phyloP scores from a whole-genome alignment of 2,888 invertebrate species.

The Cryptocheilus praepositus region DNA sequence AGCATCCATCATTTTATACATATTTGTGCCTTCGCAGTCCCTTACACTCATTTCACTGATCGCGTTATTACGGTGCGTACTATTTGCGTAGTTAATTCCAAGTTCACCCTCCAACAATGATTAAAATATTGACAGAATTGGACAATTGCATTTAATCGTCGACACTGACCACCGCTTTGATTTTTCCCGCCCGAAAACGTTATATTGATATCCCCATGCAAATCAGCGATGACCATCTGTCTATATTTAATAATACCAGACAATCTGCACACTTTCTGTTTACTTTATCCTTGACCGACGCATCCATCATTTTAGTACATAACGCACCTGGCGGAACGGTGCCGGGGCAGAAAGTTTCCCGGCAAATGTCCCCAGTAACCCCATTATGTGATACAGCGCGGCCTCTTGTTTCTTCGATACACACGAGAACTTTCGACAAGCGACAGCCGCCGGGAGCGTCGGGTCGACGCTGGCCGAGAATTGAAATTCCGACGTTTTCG shows the following conservation, averaged over 20 bases:
- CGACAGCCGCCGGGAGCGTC: background rate
- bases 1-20: no score
- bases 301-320: no score
- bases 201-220: background rate
- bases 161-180: no score
- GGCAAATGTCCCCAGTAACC: slow-evolving; percentile 15
- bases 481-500: background rate
- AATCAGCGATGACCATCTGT: background rate
- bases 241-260: slow-evolving; percentile 11
- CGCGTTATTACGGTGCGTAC: no score
- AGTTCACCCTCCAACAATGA: no score
- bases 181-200: background rate
- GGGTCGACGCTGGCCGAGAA: background rate
- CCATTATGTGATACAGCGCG: slow-evolving; percentile 12
- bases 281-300: background rate
- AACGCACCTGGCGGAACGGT: slow-evolving; percentile 3
- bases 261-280: slow-evolving; percentile 6
- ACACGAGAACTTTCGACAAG: no score
- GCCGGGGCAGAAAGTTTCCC: slow-evolving; percentile 12
- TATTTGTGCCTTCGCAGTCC: no score
- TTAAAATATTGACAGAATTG: no score
- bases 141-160: no score
- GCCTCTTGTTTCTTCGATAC: background rate
- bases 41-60: no score
- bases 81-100: no score